Conservation (phyloP, 2,888 invertebrate species). For the Acleris laterana region DNA sequence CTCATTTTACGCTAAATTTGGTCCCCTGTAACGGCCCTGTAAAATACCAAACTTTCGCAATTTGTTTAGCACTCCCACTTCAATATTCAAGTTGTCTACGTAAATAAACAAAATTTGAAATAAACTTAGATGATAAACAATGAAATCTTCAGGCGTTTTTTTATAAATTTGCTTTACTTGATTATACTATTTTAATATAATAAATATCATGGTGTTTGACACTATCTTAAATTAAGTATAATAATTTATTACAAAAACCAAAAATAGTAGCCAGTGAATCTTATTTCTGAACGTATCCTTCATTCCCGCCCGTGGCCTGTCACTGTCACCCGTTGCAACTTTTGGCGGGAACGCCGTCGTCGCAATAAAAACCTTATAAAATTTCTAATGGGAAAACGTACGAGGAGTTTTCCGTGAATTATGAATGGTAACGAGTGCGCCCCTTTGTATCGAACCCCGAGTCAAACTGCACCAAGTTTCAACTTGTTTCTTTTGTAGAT, state of each 20-base stretch:
- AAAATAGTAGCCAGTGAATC: slow-evolving; percentile 7
- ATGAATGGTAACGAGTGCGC: slow-evolving; percentile 83
- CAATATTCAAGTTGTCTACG: slow-evolving; percentile 22
- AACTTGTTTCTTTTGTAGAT: slow-evolving; percentile 77
- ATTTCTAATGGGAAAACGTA: slow-evolving; percentile 84
- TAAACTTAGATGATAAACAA: not conserved
- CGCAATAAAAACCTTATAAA: slow-evolving; percentile 83
- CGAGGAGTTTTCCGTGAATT: slow-evolving; percentile 80
- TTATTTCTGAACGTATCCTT: slow-evolving; percentile 49
- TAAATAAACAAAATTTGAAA: slow-evolving; percentile 11
- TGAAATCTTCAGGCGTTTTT: not conserved
- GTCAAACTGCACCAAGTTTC: slow-evolving; percentile 63
- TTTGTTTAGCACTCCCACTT: slow-evolving; percentile 22
- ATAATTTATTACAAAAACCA: not conserved
- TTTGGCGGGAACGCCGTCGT: slow-evolving; percentile 52
- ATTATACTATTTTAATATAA: too few species aligned
- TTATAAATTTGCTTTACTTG: too few species aligned
- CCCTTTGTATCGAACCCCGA: slow-evolving; percentile 55
- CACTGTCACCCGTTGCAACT: slow-evolving; percentile 64
- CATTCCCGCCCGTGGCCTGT: slow-evolving; percentile 53
- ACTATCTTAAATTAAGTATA: too few species aligned
- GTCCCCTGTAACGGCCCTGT: slow-evolving; percentile 45
- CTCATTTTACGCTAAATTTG: slow-evolving; percentile 50
- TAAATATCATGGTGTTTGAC: too few species aligned
- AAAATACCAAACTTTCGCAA: slow-evolving; percentile 44